Percentiles rank a stretch among this genome's conserved stretches.
Conservation (phyloP, 1,140 invertebrate genomes). For the Lordiphosa collinella region DNA sequence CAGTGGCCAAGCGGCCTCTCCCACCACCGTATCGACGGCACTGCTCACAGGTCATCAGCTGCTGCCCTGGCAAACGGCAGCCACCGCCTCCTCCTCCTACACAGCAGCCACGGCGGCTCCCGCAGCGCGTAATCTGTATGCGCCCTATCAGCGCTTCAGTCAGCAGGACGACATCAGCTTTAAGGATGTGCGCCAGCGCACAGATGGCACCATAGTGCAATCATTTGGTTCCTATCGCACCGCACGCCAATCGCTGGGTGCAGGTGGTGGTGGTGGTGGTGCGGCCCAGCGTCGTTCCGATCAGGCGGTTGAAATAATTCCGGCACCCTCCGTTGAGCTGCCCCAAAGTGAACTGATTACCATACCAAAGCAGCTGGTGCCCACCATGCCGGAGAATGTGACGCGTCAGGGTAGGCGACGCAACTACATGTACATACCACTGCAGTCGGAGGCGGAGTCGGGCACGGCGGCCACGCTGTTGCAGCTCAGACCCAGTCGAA, state of each 20-base stretch:
- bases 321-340: constrained; percentile 61
- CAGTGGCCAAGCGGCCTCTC: constrained; percentile 16
- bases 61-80: constrained; percentile 51
- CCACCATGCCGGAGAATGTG: constrained; percentile 64
- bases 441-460: constrained; percentile 31
- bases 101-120: constrained; percentile 27
- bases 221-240: constrained; percentile 75
- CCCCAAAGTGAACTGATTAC: constrained; percentile 60
- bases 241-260: constrained; percentile 21
- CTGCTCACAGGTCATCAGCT: constrained; percentile 55
- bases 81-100: constrained; percentile 5
- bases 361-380: constrained; percentile 72
- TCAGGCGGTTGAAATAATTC: constrained; percentile 49
- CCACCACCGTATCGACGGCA: constrained; percentile 36
- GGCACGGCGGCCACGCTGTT: constrained; percentile 24
- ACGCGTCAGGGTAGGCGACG: constrained; percentile 58
- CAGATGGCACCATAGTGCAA: constrained; percentile 58
- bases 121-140: constrained; percentile 71
- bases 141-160: constrained; percentile 69
- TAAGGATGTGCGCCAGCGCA: constrained; percentile 55
- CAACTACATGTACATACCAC: constrained; percentile 74
- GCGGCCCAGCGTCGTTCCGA: constrained; percentile 60
- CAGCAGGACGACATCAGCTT: constrained; percentile 67
- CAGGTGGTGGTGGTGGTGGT: too few relatives aligned
- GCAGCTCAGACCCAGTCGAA: constrained; percentile 57